Conservation (phyloP, 2,888 invertebrate species). For the Nowickia ferox region DNA sequence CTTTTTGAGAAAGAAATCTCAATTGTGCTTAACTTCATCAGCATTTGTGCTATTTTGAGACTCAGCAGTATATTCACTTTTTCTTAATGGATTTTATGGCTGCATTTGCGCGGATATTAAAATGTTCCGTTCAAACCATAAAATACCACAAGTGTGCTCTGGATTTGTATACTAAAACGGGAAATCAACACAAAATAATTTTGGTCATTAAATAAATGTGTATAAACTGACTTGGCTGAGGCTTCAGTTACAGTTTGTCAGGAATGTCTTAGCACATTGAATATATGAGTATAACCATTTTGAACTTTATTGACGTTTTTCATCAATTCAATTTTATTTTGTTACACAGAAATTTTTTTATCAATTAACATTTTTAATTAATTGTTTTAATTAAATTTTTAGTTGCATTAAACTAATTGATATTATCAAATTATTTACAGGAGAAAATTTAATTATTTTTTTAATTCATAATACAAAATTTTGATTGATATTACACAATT, state of each 20-base stretch:
- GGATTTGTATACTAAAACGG: slow-evolving; percentile 50
- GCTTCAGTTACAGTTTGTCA: slow-evolving; percentile 3
- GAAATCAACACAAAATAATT: slow-evolving; percentile 62
- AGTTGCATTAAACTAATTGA: too few relatives aligned
- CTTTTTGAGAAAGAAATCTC: background rate
- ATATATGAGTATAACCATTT: too few relatives aligned
- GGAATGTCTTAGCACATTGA: too few relatives aligned
- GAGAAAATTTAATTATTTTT: too few relatives aligned
- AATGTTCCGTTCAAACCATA: slow-evolving; percentile 53
- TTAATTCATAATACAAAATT: too few relatives aligned
- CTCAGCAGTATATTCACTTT: background rate
- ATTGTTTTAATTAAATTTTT: too few relatives aligned
- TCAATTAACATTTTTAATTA: too few relatives aligned
- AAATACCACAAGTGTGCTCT: slow-evolving; percentile 65
- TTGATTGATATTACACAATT: too few relatives aligned
- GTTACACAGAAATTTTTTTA: too few relatives aligned
- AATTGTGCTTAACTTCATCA: background rate
- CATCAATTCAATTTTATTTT: too few relatives aligned
- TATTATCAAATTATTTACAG: too few relatives aligned
- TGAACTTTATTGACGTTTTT: too few relatives aligned
- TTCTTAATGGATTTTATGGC: slow-evolving; percentile 73
- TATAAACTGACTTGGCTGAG: slow-evolving; percentile 7
- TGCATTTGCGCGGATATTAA: slow-evolving; percentile 74
- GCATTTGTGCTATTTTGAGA: slow-evolving; percentile 16
- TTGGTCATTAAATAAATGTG: slow-evolving; percentile 49